phyloP scores from a whole-genome alignment of 92 coral and sea anemone genomes.

The Heteractis magnifica region DNA sequence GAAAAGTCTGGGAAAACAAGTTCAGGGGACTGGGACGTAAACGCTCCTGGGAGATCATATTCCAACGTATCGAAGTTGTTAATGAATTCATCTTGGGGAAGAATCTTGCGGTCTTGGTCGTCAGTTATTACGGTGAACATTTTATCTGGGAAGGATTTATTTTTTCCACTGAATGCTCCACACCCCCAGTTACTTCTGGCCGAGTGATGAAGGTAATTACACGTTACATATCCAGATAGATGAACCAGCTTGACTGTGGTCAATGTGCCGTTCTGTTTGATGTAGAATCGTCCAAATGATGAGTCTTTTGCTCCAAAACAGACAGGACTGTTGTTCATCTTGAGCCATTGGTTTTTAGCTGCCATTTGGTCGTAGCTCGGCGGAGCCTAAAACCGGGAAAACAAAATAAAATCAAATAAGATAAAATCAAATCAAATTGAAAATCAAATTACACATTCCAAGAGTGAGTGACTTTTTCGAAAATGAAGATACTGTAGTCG shows the following conservation, averaged over 20 bases:
- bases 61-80: too few species aligned
- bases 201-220: background rate
- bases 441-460: background rate
- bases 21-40: too few species aligned
- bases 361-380: background rate
- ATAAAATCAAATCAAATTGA: too few species aligned
- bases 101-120: background rate
- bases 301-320: slow-evolving; percentile 17
- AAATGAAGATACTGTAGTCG: too few species aligned
- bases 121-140: background rate
- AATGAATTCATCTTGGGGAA: too few species aligned
- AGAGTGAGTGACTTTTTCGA: background rate
- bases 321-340: background rate
- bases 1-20: too few species aligned
- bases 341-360: background rate
- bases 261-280: background rate
- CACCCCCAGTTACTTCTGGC: background rate
- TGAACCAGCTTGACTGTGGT: background rate
- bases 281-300: background rate
- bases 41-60: too few species aligned
- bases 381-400: background rate
- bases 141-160: background rate
- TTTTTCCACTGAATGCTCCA: background rate
- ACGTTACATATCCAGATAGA: slow-evolving; percentile 4
- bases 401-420: background rate